Evolutionary conservation across 2,113 vertebrate genomes (phyloP).

Genomic region (Bombycilla garrulus): DNA sequence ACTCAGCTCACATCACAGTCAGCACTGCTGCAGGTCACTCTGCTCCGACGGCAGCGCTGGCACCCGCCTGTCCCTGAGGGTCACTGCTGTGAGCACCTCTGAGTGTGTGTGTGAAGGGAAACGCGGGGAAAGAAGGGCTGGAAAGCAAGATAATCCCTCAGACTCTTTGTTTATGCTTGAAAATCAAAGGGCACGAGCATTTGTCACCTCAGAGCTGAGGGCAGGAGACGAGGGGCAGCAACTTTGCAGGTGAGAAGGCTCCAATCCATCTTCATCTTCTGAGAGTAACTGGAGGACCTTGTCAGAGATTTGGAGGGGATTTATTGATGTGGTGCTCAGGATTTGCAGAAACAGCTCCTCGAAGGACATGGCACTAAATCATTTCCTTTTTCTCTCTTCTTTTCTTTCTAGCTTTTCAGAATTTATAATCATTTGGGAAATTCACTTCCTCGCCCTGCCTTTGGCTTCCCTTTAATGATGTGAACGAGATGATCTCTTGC

Average conservation of each 20-base stretch:
- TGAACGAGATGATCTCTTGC: neutral
- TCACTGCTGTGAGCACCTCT: too few relatives aligned
- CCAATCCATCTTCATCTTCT: slow-evolving; percentile 68
- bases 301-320: slow-evolving; percentile 56
- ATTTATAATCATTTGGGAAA: slow-evolving; percentile 42
- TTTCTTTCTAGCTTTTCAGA: slow-evolving; percentile 29
- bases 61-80: too few relatives aligned
- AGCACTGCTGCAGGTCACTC: neutral
- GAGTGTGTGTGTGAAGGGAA: neutral
- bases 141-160: neutral
- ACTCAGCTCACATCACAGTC: neutral
- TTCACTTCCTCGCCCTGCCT: neutral
- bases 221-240: neutral
- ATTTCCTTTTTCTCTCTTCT: neutral
- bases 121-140: neutral
- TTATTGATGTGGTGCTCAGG: slow-evolving; percentile 54
- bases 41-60: neutral
- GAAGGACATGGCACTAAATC: slow-evolving; percentile 64
- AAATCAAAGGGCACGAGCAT: slow-evolving; percentile 18
- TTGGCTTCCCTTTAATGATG: neutral
- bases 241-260: slow-evolving; percentile 31
- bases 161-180: neutral
- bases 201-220: neutral
- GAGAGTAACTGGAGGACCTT: slow-evolving; percentile 68
- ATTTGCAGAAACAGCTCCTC: slow-evolving; percentile 74